Evolutionary conservation across 2,113 vertebrate genomes (phyloP), one percentile per base, ranked within the genome.

Genomic region (Trochalopteron elliotii): DNA sequence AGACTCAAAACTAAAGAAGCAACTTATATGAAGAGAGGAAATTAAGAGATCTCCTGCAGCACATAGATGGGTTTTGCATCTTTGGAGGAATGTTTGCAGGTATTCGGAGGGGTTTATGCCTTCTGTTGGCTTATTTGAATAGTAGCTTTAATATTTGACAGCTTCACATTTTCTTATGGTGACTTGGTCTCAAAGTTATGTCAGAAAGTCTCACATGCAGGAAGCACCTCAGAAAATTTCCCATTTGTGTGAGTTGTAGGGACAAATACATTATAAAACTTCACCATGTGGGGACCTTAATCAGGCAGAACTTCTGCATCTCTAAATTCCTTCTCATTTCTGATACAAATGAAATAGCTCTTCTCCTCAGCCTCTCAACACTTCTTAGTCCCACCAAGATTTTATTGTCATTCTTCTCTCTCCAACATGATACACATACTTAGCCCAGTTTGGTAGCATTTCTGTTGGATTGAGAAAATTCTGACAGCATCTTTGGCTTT

Each of bases 331-430:
- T 56, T 8, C 30, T 78, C 10, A 9, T 45, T 83, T 56, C 44
- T 81, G 16, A 27, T 81, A 86, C 7, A 75, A 88, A 87, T 49
- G 10, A 83, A 83, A 81, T 52, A 64, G 12, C 8, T 68, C 40
- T 93, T 90, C 64, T 93, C 44, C 25, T 88, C 71, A 50, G 52
- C 39, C 25, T 63, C 44, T 75, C 85, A 74, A 45, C 16, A 39
- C 49, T 37, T 90, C 42, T 60, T 87, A 75, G 19, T 84, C 31
- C 20, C 23, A 27, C 50, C 40, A 90, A 78, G 71, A 10, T 60
- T 93, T 88, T 90, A 78, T 90, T 91, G 35, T 56, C 68, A 49
- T 86, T 91, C 63, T 77, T 81, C 44, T 52, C 80, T 90, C 76
- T 90, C 56, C 56, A 80, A 71, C 35, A 52, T 24, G 78, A 69